These are phyloP conservation scores for Microctenopoma steveboyesi DNA, from an alignment of 2,797 vertebrate genomes.

Conservation along the genomic window DNA sequence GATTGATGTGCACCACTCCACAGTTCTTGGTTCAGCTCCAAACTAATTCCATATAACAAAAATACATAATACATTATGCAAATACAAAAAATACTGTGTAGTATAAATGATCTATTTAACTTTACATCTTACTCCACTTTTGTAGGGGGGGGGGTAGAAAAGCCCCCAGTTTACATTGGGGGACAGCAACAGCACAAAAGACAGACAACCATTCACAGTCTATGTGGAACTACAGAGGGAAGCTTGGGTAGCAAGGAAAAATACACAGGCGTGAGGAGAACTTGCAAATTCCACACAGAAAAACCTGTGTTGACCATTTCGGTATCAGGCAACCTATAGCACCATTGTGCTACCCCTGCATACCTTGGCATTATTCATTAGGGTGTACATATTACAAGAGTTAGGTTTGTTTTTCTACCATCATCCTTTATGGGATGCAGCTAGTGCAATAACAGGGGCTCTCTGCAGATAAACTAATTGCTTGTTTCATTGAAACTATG, in stretches of 20 bases:
- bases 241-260: neutral
- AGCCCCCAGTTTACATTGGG: too few relatives aligned
- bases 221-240: neutral
- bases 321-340: neutral
- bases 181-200: too few relatives aligned
- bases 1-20: constrained; percentile 44
- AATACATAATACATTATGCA: constrained; percentile 40
- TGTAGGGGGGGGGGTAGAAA: neutral
- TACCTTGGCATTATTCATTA: constrained; percentile 7
- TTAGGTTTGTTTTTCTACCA: constrained; percentile 15
- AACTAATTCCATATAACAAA: constrained; percentile 33
- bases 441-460: constrained; percentile 30
- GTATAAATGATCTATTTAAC: neutral
- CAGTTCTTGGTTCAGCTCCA: constrained; percentile 34
- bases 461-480: constrained; percentile 56
- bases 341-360: neutral
- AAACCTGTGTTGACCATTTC: neutral
- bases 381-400: constrained; percentile 19
- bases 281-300: neutral
- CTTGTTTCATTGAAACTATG: constrained; percentile 46
- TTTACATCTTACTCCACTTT: neutral
- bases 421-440: constrained; percentile 24
- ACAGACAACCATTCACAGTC: too few relatives aligned
- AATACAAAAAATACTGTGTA: constrained; percentile 16
- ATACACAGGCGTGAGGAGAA: neutral